Evolutionary conservation across 2,113 vertebrate genomes (phyloP), one percentile per base, ranked within the genome.

Genomic region (Pampusana beccarii): DNA sequence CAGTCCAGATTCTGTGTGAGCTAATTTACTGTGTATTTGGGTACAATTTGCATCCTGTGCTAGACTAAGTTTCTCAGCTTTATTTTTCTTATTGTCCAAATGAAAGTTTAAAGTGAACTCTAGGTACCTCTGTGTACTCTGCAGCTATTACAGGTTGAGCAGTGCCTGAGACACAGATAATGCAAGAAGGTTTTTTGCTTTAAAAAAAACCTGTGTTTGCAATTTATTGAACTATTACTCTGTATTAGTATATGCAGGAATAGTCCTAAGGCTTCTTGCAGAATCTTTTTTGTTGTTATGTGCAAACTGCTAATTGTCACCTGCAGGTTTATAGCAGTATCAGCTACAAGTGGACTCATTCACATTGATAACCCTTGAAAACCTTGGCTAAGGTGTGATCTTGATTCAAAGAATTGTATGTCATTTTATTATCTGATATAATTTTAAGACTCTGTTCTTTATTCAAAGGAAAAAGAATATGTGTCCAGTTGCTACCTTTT

Each of bases 271-370:
- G 26, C 11, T 26, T 80, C n/a, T 26, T 92, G 18, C 7, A 4
- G 77, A 53, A 15, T 29, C 12, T 62, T 69, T 65, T 31, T 24
- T 53, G 25, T 50, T 57, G 12, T 61, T 90, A 5, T 3, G 2
- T 58, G 36, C 8, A 9, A 62, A 60, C 42, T 78, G 11, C 2
- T 69, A 70, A 19, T 65, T 2, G 1, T 57, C 13, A 33, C 0
- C 0, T 66, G 40, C 25, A 58, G 23, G 11, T 66, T 77, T 74
- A 17, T 66, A 79, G 18, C 3, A 25, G 23, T 42, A 40, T 57
- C 11, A 53, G 11, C 5, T 69, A 28, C 31, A 28, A 80, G 31
- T 34, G n/a, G 11, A 38, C 13, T 3, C 2, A 16, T 82, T 64
- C 46, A 25, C 25, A 14, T 11, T 29, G 36, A 18, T 65, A 58